Evolutionary conservation across 2,113 vertebrate species (phyloP).

Genomic region (Cisticola juncidis): DNA sequence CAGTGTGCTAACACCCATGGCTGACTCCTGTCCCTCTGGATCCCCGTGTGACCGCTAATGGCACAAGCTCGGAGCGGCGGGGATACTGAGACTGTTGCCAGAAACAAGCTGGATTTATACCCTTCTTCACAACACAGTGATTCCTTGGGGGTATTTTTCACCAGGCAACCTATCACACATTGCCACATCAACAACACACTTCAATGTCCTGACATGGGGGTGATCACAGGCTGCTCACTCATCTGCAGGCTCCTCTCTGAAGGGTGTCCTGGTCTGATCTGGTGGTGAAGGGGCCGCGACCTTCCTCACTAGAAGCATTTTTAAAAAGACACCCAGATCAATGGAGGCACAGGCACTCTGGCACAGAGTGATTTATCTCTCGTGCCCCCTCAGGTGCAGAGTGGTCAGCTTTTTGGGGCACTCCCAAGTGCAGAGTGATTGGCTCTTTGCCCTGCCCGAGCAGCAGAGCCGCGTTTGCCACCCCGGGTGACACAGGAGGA

Average conservation of each 20-base stretch:
- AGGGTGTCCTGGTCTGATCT: too few relatives aligned
- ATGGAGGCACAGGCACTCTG: too few relatives aligned
- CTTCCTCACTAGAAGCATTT: too few relatives aligned
- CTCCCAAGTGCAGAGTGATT: too few relatives aligned
- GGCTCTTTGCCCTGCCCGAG: too few relatives aligned
- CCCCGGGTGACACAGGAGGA: too few relatives aligned
- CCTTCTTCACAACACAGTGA: not conserved
- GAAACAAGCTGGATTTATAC: not conserved
- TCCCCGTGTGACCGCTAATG: rapidly evolving
- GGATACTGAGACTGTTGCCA: rapidly evolving
- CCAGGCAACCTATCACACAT: not conserved
- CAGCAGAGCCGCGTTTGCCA: too few relatives aligned
- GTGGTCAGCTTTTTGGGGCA: too few relatives aligned
- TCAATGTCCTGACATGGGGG: not conserved
- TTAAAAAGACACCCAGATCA: too few relatives aligned
- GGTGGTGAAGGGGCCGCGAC: too few relatives aligned
- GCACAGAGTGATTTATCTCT: too few relatives aligned
- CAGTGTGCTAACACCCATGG: not conserved
- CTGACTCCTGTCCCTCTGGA: not conserved
- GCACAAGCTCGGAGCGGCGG: rapidly evolving
- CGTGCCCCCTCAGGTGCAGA: too few relatives aligned
- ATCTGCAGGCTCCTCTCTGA: not conserved
- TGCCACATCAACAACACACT: rapidly evolving
- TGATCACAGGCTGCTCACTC: rapidly evolving
- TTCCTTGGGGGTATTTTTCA: rapidly evolving